phyloP scores from a whole-genome alignment of 2,888 invertebrate species.

The Napeogenes sylphis region DNA sequence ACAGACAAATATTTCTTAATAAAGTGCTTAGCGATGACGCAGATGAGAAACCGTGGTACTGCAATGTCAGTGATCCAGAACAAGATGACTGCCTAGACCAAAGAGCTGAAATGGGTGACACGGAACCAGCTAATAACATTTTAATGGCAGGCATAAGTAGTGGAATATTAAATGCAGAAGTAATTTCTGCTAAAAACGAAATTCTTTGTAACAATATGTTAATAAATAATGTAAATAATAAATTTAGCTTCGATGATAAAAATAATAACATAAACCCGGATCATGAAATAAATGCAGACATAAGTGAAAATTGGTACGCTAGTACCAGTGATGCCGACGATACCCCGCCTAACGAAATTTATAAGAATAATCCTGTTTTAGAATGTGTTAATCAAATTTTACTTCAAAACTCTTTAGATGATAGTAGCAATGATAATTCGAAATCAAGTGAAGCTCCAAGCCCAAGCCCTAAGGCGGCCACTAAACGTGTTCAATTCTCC shows the following conservation, averaged over 20 bases:
- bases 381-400: constrained; percentile 92
- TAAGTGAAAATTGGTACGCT: constrained; percentile 87
- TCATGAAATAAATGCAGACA: constrained; percentile 58
- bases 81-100: constrained; percentile 67
- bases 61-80: constrained; percentile 73
- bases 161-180: constrained; percentile 53
- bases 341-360: constrained; percentile 81
- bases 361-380: constrained; percentile 88
- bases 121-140: constrained; percentile 63
- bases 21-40: constrained; percentile 66
- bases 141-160: constrained; percentile 50
- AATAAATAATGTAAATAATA: constrained; percentile 53
- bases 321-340: constrained; percentile 88
- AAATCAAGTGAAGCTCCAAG: constrained; percentile 70
- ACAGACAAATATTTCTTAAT: constrained; percentile 65
- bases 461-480: constrained; percentile 69
- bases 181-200: constrained; percentile 68
- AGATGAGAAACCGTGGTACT: constrained; percentile 73
- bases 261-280: constrained; percentile 57
- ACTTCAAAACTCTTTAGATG: constrained; percentile 83
- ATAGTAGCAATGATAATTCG: constrained; percentile 71
- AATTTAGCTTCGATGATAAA: constrained; percentile 54
- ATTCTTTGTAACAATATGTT: constrained; percentile 62
- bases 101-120: constrained; percentile 52
- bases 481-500: constrained; percentile 80